Conservation (phyloP, 1,140 invertebrate genomes). For the Epicauta chinensis region DNA sequence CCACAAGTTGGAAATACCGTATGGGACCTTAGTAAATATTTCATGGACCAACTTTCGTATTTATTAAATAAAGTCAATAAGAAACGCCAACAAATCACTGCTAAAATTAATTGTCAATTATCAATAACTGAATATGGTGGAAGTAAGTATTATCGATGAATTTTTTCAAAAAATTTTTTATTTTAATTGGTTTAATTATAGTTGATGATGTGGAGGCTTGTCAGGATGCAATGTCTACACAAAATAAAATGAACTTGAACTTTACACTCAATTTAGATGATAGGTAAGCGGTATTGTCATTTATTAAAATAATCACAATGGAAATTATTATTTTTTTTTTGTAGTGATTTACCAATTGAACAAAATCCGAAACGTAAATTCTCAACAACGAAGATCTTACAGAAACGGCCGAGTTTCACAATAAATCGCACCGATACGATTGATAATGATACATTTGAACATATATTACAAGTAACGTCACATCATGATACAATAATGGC, state of each 20-base stretch:
- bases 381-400: conserved; percentile 31
- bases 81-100: conserved; percentile 49
- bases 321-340: conserved; percentile 23
- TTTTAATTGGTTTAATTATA: conserved; percentile 26
- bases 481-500: conserved; percentile 83
- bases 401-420: conserved; percentile 44
- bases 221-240: conserved; percentile 38
- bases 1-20: conserved; percentile 52
- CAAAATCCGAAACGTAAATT: conserved; percentile 31
- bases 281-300: too few species aligned
- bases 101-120: conserved; percentile 60
- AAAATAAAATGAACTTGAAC: conserved; percentile 58
- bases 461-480: conserved; percentile 74
- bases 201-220: conserved; percentile 43
- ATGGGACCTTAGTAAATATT: conserved; percentile 48
- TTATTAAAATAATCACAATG: too few species aligned
- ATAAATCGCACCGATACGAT: conserved; percentile 45
- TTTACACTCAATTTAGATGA: conserved; percentile 59
- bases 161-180: conserved; percentile 4
- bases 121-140: conserved; percentile 60
- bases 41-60: conserved; percentile 49
- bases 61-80: conserved; percentile 47
- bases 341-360: conserved; percentile 42
- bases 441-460: conserved; percentile 75
- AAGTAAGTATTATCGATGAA: conserved; percentile 42